phyloP scores from a whole-genome alignment of 2,113 vertebrate species.

The Bos indicus region DNA sequence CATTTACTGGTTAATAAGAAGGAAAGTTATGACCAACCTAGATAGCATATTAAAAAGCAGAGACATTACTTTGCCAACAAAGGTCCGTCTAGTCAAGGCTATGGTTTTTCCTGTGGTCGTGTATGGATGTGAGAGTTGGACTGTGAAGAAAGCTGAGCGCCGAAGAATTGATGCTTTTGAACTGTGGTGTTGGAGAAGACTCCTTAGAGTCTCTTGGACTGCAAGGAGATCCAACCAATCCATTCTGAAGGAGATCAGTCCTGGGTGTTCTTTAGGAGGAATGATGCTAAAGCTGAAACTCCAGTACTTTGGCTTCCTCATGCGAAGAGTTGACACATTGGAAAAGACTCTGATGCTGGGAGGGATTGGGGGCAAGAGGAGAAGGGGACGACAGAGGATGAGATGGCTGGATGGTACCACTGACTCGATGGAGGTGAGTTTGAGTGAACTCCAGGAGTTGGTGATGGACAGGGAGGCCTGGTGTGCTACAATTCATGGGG shows the following conservation, averaged over 20 bases:
- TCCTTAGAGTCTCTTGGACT: no score
- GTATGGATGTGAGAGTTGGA: no score
- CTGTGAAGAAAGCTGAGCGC: rapidly evolving
- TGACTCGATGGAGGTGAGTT: rapidly evolving
- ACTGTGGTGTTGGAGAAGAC: no score
- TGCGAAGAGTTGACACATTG: no score
- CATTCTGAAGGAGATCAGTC: no score
- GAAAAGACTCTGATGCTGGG: no score
- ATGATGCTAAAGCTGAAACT: no score
- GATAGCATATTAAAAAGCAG: neutral
- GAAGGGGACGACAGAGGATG: neutral
- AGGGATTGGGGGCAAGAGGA: no score
- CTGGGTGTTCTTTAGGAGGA: no score
- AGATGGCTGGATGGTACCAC: neutral
- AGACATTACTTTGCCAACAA: neutral
- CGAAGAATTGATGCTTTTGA: no score
- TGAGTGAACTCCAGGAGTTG: neutral
- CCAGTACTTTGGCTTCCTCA: no score
- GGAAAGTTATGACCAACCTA: neutral
- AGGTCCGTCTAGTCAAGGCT: neutral
- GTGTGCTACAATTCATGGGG: neutral
- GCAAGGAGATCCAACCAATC: no score
- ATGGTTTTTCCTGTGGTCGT: neutral
- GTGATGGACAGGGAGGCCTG: neutral
- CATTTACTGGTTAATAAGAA: neutral